Conservation (phyloP, 2,113 vertebrate genomes). For the Sinocyclocheilus anophthalmus region DNA sequence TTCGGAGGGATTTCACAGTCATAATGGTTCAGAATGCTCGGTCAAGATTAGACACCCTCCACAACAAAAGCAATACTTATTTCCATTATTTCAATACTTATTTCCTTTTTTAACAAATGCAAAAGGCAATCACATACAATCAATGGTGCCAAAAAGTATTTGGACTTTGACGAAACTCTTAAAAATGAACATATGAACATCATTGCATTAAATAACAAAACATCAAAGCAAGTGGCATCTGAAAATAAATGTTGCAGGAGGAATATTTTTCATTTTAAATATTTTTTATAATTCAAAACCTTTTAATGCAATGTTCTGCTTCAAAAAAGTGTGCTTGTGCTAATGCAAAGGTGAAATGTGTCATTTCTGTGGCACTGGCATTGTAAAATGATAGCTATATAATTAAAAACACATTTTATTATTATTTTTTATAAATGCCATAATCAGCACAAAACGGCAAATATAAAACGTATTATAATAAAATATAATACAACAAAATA, state of each 20-base stretch:
- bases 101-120: constrained; percentile 59
- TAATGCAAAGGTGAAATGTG: not conserved
- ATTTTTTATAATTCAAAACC: too few species aligned
- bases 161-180: not conserved
- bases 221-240: not conserved
- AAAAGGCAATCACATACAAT: constrained; percentile 52
- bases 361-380: not conserved
- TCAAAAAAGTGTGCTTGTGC: not conserved
- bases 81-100: constrained; percentile 50
- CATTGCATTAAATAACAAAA: not conserved
- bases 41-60: constrained; percentile 87
- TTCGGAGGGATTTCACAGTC: constrained; percentile 86
- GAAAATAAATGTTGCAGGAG: not conserved
- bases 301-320: not conserved
- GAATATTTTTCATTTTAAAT: not conserved
- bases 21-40: constrained; percentile 85
- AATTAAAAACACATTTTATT: too few species aligned
- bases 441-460: too few species aligned
- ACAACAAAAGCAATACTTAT: constrained; percentile 82
- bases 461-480: too few species aligned
- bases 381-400: not conserved
- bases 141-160: constrained; percentile 26
- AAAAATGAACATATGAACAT: not conserved
- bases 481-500: too few species aligned
- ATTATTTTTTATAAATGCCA: too few species aligned